A percentile compares a stretch with the other conserved stretches of the same genome.
Conservation (phyloP, 2,888 invertebrate species). For the Tetragonula carbonaria region DNA sequence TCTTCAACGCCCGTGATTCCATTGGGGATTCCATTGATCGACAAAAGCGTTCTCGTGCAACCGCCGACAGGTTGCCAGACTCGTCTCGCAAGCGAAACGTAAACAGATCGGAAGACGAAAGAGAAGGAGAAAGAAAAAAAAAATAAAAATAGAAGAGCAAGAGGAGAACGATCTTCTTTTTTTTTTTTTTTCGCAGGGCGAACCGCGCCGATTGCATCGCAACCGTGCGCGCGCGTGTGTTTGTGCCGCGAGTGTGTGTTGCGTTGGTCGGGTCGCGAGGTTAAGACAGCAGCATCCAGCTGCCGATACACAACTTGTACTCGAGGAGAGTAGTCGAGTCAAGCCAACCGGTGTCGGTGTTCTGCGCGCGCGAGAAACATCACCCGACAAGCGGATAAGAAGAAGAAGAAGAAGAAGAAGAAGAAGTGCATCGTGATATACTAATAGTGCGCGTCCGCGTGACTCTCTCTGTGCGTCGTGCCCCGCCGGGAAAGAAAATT, state of each 20-base stretch:
- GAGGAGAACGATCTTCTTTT: conserved; percentile 14
- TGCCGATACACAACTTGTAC: conserved; percentile 56
- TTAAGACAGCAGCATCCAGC: conserved; percentile 61
- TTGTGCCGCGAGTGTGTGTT: conserved; percentile 19
- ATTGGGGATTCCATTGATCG: conserved; percentile 35
- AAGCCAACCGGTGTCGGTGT: conserved; percentile 62
- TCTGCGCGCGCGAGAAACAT: conserved; percentile 46
- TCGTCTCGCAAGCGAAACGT: conserved; percentile 9
- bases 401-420: no score
- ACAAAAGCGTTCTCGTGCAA: conserved; percentile 18
- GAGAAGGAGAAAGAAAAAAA: neutral
- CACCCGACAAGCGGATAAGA: conserved; percentile 45
- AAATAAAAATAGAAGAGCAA: no score
- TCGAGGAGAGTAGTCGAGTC: conserved; percentile 44
- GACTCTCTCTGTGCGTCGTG: no score
- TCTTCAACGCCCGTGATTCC: conserved; percentile 15
- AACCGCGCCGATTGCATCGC: conserved; percentile 25
- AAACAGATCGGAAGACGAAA: neutral
- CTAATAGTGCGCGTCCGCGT: conserved; percentile 49
- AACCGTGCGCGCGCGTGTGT: conserved; percentile 25
- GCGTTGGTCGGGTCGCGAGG: conserved; percentile 63
- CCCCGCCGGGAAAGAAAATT: no score
- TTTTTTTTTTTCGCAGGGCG: conserved; percentile 15
- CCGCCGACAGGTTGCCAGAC: neutral
- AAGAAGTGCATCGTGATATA: conserved; percentile 52